Conservation (phyloP, 2,113 vertebrate species). For the Tragelaphus strepsiceros region DNA sequence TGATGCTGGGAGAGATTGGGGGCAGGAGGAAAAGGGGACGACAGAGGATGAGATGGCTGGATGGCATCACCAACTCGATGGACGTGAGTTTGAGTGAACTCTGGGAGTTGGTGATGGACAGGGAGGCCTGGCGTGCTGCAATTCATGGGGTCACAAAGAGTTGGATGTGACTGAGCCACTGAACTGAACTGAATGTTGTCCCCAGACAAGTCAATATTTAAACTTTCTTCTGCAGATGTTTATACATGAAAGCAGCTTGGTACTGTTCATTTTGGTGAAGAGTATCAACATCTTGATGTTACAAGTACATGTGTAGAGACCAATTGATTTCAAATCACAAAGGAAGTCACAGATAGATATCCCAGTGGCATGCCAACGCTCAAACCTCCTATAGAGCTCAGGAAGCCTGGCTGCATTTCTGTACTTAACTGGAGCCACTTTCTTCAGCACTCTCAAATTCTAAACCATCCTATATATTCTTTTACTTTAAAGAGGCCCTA, state of each 20-base stretch:
- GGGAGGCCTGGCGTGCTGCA: too few species aligned
- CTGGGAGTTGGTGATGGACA: too few species aligned
- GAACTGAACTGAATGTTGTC: neutral
- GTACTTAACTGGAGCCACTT: neutral
- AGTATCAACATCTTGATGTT: neutral
- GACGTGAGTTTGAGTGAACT: too few species aligned
- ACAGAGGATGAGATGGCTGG: too few species aligned
- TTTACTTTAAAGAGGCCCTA: neutral
- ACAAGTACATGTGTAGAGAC: neutral
- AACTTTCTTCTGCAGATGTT: neutral
- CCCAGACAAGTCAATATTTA: constrained; percentile 18
- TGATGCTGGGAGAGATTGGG: too few species aligned
- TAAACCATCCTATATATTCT: neutral
- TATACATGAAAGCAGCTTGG: neutral
- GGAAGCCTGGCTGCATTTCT: neutral
- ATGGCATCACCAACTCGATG: too few species aligned
- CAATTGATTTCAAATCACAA: neutral
- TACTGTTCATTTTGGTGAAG: neutral
- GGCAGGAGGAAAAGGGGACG: too few species aligned
- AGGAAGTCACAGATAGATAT: neutral
- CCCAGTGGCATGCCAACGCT: neutral
- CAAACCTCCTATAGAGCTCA: neutral
- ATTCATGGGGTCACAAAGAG: too few species aligned
- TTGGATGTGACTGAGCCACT: fast-evolving
- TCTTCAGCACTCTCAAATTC: neutral